phyloP scores from a whole-genome alignment of 1,140 invertebrate genomes.

The Lordiphosa collinella region DNA sequence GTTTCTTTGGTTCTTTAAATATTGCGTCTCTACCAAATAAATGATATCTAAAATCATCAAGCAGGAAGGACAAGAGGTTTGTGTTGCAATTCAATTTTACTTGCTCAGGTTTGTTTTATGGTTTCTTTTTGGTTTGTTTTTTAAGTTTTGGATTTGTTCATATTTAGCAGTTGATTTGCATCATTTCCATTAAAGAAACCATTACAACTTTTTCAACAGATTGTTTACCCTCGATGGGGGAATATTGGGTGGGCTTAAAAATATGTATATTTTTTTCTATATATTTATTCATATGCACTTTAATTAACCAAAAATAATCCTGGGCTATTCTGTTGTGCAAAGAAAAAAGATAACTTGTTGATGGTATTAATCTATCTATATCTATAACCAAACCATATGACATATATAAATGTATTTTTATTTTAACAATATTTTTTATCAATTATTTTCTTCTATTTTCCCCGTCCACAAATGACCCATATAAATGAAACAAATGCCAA shows the following conservation, averaged over 20 bases:
- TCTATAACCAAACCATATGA: background rate
- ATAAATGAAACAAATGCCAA: conserved; percentile 14
- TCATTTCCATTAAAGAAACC: background rate
- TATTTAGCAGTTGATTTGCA: background rate
- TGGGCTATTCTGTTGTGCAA: too few relatives aligned
- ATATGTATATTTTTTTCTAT: too few relatives aligned
- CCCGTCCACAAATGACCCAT: conserved; percentile 29
- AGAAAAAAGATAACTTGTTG: background rate
- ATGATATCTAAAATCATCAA: conserved; percentile 21
- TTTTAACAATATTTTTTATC: conserved; percentile 53
- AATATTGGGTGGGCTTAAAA: too few relatives aligned
- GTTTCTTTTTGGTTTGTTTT: background rate
- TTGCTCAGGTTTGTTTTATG: background rate
- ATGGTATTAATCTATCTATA: background rate
- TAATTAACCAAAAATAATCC: too few relatives aligned
- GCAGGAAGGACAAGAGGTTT: conserved; percentile 89
- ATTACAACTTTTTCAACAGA: too few relatives aligned
- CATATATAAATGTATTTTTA: background rate
- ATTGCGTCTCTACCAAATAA: too few relatives aligned
- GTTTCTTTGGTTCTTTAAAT: too few relatives aligned
- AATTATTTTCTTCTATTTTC: conserved; percentile 65
- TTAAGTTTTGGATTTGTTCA: background rate
- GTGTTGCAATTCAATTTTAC: conserved; percentile 68
- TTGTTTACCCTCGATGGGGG: too few relatives aligned
- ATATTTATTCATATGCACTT: too few relatives aligned